A percentile compares a stretch with the other conserved stretches of the same genome.
phyloP scores from a whole-genome alignment of 2,888 invertebrate genomes.

The Cyrtodaria siliqua region DNA sequence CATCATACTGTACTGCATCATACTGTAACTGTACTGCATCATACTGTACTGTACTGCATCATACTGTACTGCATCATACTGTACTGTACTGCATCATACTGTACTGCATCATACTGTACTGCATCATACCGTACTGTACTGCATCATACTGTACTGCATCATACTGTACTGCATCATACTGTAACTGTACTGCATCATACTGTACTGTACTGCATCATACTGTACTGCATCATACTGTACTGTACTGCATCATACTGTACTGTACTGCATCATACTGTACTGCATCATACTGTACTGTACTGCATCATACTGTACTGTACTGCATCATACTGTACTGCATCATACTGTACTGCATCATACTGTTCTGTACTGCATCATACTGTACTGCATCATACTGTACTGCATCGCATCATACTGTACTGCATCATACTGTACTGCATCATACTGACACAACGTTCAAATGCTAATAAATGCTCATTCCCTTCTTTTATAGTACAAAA shows the following conservation, averaged over 20 bases:
- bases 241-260: constrained; percentile 7
- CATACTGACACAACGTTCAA: too few species aligned
- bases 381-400: constrained; percentile 24
- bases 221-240: constrained; percentile 13
- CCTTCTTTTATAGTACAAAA: too few species aligned
- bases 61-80: background rate
- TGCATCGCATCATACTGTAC: constrained; percentile 19
- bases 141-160: constrained; percentile 28
- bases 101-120: constrained; percentile 40
- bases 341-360: constrained; percentile 14
- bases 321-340: constrained; percentile 19
- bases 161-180: constrained; percentile 17
- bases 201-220: constrained; percentile 16
- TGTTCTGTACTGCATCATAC: constrained; percentile 26
- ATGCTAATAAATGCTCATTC: too few species aligned
- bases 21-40: background rate
- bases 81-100: constrained; percentile 23
- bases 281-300: constrained; percentile 9
- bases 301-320: constrained; percentile 11
- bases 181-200: constrained; percentile 46
- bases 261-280: constrained; percentile 9
- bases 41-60: constrained; percentile 2
- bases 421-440: constrained; percentile 13
- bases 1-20: background rate
- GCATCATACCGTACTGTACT: constrained; percentile 21